Base-by-base conservation (phyloP, 2,888 invertebrate genomes). In the Stenchaetothrips biformis region DNA sequence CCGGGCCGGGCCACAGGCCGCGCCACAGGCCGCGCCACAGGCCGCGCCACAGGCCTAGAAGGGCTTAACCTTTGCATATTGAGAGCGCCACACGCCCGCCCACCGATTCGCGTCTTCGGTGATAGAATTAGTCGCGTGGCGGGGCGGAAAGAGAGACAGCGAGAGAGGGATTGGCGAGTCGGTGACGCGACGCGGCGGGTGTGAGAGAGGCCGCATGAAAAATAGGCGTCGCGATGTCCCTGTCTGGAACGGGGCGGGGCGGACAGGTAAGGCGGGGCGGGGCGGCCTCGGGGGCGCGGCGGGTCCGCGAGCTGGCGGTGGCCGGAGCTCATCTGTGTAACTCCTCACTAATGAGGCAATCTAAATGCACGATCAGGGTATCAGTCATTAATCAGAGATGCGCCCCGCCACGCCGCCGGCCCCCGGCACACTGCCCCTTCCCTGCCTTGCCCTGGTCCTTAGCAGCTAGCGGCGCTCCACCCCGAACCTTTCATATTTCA, bases 321-420 rank as follows among this genome's bases (percentile, higher is more conserved):
- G 67, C 67, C 67, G 25, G 67, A 74, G 67, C 67, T 74, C 67
- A 74, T 74, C 67, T 74, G 67, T 74, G 67, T 74, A 74, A 74
- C 67, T 74, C 67, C 67, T 21, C 25, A 81, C 82, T 82, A 82
- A 82, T 82, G 82, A 82, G 81, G 82, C 82, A 82, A 82, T 82
- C 82, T 82, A 82, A 82, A 82, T 82, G 82, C 82, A 82, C 82
- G 82, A 82, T 82, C 82, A 82, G 82, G 78, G 80, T 82, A 82
- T 82, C 82, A 82, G 82, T 81, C 82, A 82, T 82, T 82, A 82
- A 82, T 82, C 82, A 82, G 82, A 80, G 80, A 80, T 62, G 79
- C 79, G 62, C 47, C 25, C 7, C 67, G 67, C 67, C 67, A 18
- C 67, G 21, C 67, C 21, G 9, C 25, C 25, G 67, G 25, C 67